These are phyloP conservation scores for Eurypyga helias DNA, from an alignment of 2,113 vertebrate species.

Conservation along the genomic window DNA sequence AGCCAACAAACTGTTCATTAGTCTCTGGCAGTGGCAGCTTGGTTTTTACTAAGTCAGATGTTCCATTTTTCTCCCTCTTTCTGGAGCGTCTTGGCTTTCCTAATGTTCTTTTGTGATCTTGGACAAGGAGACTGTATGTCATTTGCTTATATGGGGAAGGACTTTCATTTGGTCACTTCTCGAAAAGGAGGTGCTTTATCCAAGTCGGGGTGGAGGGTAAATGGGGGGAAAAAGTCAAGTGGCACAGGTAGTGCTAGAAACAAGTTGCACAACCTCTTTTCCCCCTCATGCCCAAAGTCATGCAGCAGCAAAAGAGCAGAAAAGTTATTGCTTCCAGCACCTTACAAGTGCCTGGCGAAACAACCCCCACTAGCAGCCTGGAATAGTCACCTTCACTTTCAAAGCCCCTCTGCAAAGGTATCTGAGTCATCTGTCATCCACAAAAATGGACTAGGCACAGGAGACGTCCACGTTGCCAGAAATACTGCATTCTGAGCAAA, in stretches of 20 bases:
- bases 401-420: neutral
- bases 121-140: slow-evolving; percentile 50
- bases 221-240: neutral
- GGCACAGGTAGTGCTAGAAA: neutral
- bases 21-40: slow-evolving; percentile 64
- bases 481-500: neutral
- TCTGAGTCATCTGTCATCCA: neutral
- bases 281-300: neutral
- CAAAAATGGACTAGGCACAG: neutral
- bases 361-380: neutral
- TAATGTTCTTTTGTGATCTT: slow-evolving; percentile 60
- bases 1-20: slow-evolving; percentile 71
- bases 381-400: neutral
- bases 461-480: neutral
- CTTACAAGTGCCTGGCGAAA: neutral
- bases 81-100: slow-evolving; percentile 62
- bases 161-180: slow-evolving; percentile 32
- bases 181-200: slow-evolving; percentile 20
- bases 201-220: neutral
- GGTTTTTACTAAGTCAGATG: slow-evolving; percentile 63
- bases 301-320: neutral
- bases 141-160: slow-evolving; percentile 20
- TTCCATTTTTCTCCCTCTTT: slow-evolving; percentile 60
- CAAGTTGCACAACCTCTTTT: neutral
- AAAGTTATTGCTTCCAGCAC: neutral